phyloP scores from a whole-genome alignment of 2,113 vertebrate species.

The Eira barbara region DNA sequence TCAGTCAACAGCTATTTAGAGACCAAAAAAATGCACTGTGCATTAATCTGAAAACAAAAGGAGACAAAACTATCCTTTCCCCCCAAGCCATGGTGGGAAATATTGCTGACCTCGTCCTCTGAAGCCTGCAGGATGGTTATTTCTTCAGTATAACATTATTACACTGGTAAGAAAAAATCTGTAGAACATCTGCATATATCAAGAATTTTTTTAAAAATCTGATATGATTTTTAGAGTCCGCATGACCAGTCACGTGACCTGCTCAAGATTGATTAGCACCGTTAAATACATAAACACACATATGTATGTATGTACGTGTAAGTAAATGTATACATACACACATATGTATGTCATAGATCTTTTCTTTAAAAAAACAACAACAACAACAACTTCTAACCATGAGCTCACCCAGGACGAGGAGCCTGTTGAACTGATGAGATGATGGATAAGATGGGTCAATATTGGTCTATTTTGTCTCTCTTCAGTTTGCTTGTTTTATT shows the following conservation, averaged over 20 bases:
- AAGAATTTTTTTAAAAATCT: constrained; percentile 94
- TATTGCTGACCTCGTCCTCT: constrained; percentile 96
- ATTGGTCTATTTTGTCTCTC: constrained; percentile 73
- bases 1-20: constrained; percentile 84
- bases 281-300: constrained; percentile 90
- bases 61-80: constrained; percentile 88
- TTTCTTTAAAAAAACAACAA: constrained; percentile 77
- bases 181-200: constrained; percentile 99
- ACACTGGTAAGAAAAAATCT: constrained; percentile 96
- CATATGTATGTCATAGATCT: constrained; percentile 88
- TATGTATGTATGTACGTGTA: constrained; percentile 79
- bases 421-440: constrained; percentile 88
- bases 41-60: constrained; percentile 86
- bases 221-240: constrained; percentile 99
- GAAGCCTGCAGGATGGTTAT: constrained; percentile 95
- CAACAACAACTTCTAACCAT: constrained; percentile 78
- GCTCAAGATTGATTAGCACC: constrained; percentile 98
- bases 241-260: constrained; percentile 99
- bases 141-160: constrained; percentile 92
- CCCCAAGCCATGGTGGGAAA: constrained; percentile 93
- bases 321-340: constrained; percentile 66
- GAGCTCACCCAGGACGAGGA: constrained; percentile 89
- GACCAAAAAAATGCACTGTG: constrained; percentile 84
- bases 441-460: constrained; percentile 79
- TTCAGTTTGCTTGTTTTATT: constrained; percentile 71